Percentiles rank a stretch among this genome's conserved stretches.
phyloP scores from a whole-genome alignment of 2,888 invertebrate species.

The Trissonchulus sp. region DNA sequence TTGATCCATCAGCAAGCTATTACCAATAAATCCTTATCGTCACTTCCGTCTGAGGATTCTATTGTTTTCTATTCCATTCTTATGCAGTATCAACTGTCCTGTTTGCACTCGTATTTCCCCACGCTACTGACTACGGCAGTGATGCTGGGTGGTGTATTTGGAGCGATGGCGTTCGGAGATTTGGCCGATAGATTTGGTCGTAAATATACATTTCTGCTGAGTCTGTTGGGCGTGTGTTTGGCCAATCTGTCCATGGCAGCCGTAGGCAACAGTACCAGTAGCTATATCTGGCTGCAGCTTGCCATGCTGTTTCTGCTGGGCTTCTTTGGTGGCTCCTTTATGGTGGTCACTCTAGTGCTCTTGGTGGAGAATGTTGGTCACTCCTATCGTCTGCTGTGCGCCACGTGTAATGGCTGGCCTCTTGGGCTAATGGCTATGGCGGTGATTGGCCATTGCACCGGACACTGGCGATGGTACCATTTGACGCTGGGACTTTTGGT shows the following conservation, averaged over 20 bases:
- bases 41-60: neutral
- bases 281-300: neutral
- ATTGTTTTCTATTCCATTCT: too few species aligned
- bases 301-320: constrained; percentile 26
- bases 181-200: constrained; percentile 32
- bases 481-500: constrained; percentile 3
- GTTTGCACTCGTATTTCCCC: constrained; percentile 28
- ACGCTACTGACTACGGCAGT: constrained; percentile 29
- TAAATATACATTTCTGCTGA: neutral
- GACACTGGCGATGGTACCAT: constrained; percentile 29
- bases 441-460: constrained; percentile 28
- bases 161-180: constrained; percentile 27
- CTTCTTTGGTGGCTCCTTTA: constrained; percentile 31
- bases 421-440: constrained; percentile 31
- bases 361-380: constrained; percentile 29
- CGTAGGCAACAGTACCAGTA: neutral
- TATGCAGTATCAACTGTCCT: too few species aligned
- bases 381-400: constrained; percentile 28
- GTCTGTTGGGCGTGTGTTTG: neutral
- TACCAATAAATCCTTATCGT: neutral
- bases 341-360: constrained; percentile 32
- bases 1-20: neutral
- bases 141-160: constrained; percentile 33
- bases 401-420: constrained; percentile 33
- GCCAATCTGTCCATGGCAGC: constrained; percentile 23